These are phyloP conservation scores for Falco peregrinus DNA, from an alignment of 2,797 vertebrate genomes.

Conservation along the genomic window DNA sequence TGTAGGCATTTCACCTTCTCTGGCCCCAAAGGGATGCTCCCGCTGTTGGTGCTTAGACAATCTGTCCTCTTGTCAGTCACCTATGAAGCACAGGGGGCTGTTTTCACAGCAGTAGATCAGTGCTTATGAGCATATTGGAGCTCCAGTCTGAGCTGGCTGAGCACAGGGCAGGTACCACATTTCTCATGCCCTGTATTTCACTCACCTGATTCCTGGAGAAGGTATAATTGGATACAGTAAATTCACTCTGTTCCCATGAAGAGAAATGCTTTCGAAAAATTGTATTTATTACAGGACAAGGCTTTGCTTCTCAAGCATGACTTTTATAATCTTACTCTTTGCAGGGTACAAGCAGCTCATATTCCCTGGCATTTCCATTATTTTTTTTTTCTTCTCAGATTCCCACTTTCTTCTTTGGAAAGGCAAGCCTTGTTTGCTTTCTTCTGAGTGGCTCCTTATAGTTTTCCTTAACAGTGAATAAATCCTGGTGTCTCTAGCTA, in stretches of 20 bases:
- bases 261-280: not conserved
- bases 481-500: not conserved
- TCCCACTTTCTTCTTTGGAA: not conserved
- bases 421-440: not conserved
- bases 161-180: not conserved
- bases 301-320: not conserved
- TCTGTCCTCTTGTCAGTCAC: not conserved
- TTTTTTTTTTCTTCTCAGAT: not conserved
- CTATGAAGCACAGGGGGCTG: not conserved
- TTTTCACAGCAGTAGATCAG: not conserved
- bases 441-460: not conserved
- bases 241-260: not conserved
- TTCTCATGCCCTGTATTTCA: not conserved
- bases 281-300: not conserved
- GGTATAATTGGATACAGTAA: not conserved
- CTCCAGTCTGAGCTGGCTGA: not conserved
- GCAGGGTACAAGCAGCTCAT: not conserved
- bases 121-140: not conserved
- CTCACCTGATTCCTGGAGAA: not conserved
- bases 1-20: not conserved
- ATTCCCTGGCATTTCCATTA: not conserved
- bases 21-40: not conserved
- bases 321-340: not conserved
- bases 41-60: not conserved
- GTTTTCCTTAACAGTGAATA: not conserved